Percentiles rank a stretch among this genome's conserved stretches.
phyloP scores from a whole-genome alignment of 2,113 vertebrate species.

The Clupea harengus region DNA sequence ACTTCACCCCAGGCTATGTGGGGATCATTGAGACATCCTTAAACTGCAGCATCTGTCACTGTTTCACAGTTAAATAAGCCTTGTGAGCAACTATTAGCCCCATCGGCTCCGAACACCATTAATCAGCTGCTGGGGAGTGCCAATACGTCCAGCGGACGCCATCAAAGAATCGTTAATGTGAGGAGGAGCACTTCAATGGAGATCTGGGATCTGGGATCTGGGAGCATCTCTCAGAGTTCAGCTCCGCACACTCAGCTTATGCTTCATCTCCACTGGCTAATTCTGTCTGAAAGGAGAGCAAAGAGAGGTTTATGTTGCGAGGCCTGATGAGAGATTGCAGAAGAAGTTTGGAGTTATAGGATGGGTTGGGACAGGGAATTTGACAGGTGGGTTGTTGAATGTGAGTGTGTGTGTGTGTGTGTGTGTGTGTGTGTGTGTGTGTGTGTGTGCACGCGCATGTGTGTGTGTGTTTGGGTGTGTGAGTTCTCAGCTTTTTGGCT shows the following conservation, averaged over 20 bases:
- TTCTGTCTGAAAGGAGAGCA: not conserved
- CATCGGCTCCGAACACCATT: slow-evolving; percentile 74
- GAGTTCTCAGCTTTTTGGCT: not conserved
- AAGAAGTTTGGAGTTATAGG: no score
- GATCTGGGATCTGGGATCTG: slow-evolving; percentile 64
- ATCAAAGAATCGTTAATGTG: slow-evolving; percentile 71
- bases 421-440: not conserved
- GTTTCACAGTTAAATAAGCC: slow-evolving; percentile 70
- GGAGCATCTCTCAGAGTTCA: not conserved
- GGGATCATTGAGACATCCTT: slow-evolving; percentile 56
- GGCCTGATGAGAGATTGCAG: not conserved
- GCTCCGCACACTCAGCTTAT: not conserved
- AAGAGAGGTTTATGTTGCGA: not conserved
- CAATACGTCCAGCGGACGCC: slow-evolving; percentile 69
- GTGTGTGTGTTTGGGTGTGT: not conserved
- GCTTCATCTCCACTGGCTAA: not conserved
- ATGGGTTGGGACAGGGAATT: not conserved
- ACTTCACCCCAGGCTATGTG: slow-evolving; percentile 24
- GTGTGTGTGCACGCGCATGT: not conserved
- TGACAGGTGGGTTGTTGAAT: not conserved
- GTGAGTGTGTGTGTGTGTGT: not conserved
- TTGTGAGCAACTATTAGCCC: slow-evolving; percentile 74
- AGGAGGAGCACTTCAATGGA: slow-evolving; percentile 63
- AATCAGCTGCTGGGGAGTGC: slow-evolving; percentile 75
- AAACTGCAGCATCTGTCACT: slow-evolving; percentile 61